These are phyloP conservation scores for Drosophila buzzatii DNA, from an alignment of 2,888 invertebrate genomes.

Conservation along the genomic window DNA sequence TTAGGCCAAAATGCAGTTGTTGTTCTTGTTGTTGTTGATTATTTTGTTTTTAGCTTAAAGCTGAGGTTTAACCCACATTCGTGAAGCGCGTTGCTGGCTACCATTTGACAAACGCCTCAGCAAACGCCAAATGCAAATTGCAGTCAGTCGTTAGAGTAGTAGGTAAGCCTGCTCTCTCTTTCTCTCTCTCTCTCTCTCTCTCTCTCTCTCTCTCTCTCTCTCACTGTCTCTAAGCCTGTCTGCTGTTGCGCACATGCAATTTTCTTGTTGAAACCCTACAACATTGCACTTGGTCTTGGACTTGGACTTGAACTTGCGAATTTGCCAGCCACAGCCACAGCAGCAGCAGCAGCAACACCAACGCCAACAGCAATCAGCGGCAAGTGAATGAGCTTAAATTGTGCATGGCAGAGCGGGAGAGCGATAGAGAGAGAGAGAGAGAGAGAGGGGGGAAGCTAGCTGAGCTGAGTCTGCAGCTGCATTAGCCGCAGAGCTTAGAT, in stretches of 20 bases:
- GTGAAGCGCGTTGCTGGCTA: constrained; percentile 20
- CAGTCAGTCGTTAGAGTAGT: constrained; percentile 3
- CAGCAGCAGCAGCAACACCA: constrained; percentile 47
- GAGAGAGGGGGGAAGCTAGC: neutral
- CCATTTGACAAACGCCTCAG: constrained; percentile 73
- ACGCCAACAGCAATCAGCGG: constrained; percentile 77
- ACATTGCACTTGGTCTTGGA: constrained; percentile 47
- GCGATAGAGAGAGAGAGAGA: neutral
- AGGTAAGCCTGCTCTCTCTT: neutral
- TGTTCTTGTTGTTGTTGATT: constrained; percentile 16
- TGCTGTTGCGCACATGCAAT: constrained; percentile 4
- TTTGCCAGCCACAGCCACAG: constrained; percentile 66
- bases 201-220: neutral
- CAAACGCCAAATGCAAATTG: constrained; percentile 64
- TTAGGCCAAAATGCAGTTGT: constrained; percentile 18
- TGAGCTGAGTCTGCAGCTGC: constrained; percentile 35
- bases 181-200: neutral
- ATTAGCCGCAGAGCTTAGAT: constrained; percentile 51
- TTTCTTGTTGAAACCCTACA: constrained; percentile 49
- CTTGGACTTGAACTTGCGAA: constrained; percentile 74
- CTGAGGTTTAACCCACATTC: constrained; percentile 71
- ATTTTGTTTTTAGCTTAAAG: constrained; percentile 46
- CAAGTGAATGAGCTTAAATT: constrained; percentile 80
- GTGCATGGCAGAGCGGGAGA: constrained; percentile 48
- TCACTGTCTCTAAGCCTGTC: neutral